Conservation (phyloP, 2,797 vertebrate species). For the Neopelma chrysocephalum region DNA sequence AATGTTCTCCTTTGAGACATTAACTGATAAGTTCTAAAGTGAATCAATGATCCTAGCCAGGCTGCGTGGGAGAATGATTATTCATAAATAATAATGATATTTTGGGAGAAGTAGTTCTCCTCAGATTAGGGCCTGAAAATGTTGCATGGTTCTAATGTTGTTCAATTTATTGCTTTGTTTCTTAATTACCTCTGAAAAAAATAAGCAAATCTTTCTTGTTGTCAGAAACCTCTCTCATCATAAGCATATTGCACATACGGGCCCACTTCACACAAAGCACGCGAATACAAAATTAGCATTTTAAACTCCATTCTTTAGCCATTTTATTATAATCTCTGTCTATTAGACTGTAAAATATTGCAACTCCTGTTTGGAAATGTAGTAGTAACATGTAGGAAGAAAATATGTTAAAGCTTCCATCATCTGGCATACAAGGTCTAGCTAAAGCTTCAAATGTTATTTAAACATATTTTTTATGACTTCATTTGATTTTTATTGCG, state of each 20-base stretch:
- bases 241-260: background rate
- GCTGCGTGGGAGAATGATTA: background rate
- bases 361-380: background rate
- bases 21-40: background rate
- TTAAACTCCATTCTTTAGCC: background rate
- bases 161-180: background rate
- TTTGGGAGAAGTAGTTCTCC: background rate
- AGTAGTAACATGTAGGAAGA: background rate
- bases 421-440: background rate
- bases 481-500: background rate
- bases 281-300: background rate
- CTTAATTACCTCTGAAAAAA: slow-evolving; percentile 35
- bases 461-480: background rate
- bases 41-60: background rate
- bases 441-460: background rate
- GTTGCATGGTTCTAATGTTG: background rate
- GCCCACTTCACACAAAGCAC: background rate
- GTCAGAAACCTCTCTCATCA: background rate
- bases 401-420: background rate
- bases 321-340: background rate
- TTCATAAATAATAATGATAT: slow-evolving; percentile 4
- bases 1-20: slow-evolving; percentile 5
- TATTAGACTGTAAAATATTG: slow-evolving; percentile 8
- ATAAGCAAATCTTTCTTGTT: background rate
- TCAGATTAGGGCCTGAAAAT: background rate